Evolutionary conservation across 2,113 vertebrate genomes (phyloP).

Genomic region (Myxocyprinus asiaticus): DNA sequence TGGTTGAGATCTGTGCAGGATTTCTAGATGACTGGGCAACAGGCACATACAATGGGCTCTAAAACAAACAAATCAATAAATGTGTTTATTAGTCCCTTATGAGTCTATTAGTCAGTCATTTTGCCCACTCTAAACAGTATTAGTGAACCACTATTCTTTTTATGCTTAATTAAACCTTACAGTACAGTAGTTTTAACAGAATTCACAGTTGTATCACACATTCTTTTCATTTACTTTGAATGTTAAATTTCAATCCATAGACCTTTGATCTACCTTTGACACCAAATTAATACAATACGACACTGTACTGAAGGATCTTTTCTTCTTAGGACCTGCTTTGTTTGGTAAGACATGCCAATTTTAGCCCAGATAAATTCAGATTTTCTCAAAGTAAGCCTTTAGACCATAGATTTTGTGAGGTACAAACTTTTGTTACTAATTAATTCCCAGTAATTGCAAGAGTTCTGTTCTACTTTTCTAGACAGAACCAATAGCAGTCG

Average conservation of each 20-base stretch:
- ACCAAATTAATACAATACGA: not conserved
- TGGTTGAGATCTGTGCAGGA: constrained; percentile 72
- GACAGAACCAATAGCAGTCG: not conserved
- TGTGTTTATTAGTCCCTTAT: not conserved
- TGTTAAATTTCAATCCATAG: not conserved
- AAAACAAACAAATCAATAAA: constrained; percentile 45
- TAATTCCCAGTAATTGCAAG: not conserved
- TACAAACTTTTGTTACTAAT: not conserved
- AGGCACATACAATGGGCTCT: constrained; percentile 71
- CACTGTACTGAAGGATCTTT: not conserved
- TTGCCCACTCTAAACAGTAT: too few species aligned
- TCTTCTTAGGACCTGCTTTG: not conserved
- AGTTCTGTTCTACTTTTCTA: not conserved
- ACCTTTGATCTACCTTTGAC: constrained; percentile 5
- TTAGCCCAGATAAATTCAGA: not conserved
- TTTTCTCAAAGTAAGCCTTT: not conserved
- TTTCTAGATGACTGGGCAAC: constrained; percentile 72
- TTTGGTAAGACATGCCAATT: too few species aligned
- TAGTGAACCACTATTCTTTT: not conserved
- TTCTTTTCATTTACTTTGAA: not conserved
- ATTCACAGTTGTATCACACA: not conserved
- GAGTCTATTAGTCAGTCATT: too few species aligned
- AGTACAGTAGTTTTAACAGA: not conserved
- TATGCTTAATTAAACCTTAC: not conserved
- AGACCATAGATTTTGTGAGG: not conserved